These are phyloP conservation scores for Anguilla pacifica DNA, from an alignment of 2,797 vertebrate species.

Conservation along the genomic window DNA sequence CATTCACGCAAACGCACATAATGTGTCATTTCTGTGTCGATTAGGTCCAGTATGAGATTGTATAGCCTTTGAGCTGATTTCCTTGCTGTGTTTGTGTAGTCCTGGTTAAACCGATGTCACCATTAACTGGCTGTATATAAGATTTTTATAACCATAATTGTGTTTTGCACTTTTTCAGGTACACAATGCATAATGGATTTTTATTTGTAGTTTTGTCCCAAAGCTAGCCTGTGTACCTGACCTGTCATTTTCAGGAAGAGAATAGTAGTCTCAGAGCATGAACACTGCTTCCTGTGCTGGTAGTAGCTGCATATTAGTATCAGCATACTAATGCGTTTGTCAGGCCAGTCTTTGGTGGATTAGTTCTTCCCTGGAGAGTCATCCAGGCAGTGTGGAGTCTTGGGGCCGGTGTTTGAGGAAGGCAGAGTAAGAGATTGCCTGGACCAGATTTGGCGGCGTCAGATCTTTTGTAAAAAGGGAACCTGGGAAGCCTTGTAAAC, in stretches of 20 bases:
- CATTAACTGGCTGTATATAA: not conserved
- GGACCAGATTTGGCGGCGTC: not conserved
- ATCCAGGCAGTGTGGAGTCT: not conserved
- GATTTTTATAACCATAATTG: not conserved
- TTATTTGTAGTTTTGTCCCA: slow-evolving; percentile 5
- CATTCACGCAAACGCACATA: not conserved
- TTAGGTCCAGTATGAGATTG: not conserved
- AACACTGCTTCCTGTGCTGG: not conserved
- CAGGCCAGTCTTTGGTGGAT: not conserved
- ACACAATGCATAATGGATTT: not conserved
- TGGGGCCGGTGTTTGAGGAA: not conserved
- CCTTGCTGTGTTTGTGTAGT: not conserved
- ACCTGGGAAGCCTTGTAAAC: not conserved
- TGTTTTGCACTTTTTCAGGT: not conserved
- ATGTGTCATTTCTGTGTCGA: not conserved
- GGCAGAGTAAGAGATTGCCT: not conserved
- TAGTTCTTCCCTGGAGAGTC: not conserved
- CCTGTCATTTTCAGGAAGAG: not conserved
- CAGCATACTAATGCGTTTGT: not conserved
- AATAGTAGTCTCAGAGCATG: not conserved
- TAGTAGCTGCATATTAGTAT: not conserved
- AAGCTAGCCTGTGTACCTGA: not conserved
- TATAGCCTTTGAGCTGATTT: not conserved
- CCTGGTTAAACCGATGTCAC: not conserved
- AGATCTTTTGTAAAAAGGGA: not conserved